Percentiles rank a stretch among this genome's conserved stretches.
Evolutionary conservation across 2,797 vertebrate species (phyloP).

Genomic region (Chelonia mydas): DNA sequence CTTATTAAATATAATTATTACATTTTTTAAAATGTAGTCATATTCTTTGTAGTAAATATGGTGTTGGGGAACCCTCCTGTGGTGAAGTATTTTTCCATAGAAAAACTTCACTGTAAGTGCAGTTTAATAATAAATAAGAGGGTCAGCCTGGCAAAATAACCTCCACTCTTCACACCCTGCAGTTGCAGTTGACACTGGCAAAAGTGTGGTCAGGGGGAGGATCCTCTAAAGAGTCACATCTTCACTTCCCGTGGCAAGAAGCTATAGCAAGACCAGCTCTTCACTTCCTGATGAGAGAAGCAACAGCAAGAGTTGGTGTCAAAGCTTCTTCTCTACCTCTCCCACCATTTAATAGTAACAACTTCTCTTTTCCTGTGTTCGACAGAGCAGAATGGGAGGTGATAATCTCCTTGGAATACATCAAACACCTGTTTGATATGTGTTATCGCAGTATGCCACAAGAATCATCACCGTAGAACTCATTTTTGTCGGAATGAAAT

Average conservation of each 20-base stretch:
- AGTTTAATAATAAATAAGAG: not conserved
- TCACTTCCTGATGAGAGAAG: slow-evolving; percentile 55
- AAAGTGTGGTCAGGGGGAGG: not conserved
- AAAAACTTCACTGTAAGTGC: not conserved
- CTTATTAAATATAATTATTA: not conserved
- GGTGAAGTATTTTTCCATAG: not conserved
- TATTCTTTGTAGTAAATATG: not conserved
- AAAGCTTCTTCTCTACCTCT: slow-evolving; percentile 44
- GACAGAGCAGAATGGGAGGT: slow-evolving; percentile 55
- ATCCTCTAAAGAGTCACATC: not conserved
- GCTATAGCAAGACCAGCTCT: slow-evolving; percentile 10
- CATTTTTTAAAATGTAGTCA: not conserved
- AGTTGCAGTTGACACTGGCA: not conserved
- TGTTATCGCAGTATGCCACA: slow-evolving; percentile 70
- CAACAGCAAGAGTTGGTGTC: slow-evolving; percentile 46
- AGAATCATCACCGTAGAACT: slow-evolving; percentile 62
- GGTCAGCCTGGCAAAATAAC: not conserved
- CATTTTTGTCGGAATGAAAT: slow-evolving; percentile 61
- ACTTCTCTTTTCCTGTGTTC: slow-evolving; percentile 60
- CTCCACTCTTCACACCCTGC: not conserved
- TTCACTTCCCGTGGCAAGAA: slow-evolving; percentile 6
- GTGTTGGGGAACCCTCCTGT: not conserved
- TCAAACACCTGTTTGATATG: slow-evolving; percentile 71
- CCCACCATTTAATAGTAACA: slow-evolving; percentile 68
- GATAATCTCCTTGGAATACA: slow-evolving; percentile 70